Evolutionary conservation across 1,140 invertebrate genomes (phyloP), one percentile per base, ranked within the genome.

Genomic region (Ephestia elutella): DNA sequence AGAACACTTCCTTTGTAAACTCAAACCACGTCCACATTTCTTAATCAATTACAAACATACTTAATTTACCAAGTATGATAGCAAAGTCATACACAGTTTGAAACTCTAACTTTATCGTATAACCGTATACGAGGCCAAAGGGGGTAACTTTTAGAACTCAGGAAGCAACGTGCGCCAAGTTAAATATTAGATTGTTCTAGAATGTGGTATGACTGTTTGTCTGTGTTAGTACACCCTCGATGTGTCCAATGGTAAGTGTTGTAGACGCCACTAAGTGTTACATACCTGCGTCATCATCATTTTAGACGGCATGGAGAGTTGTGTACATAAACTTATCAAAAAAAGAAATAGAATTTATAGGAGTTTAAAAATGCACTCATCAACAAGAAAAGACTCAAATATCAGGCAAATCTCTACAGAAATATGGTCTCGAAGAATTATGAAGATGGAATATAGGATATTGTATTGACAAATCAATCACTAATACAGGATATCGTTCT

Each of bases 141-240:
- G 7, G 30, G 56, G 60, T 61, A 66, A 57, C 54, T 64, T 63
- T 66, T 61, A 66, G 48, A 48, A 13, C 15, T 44, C 55, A 51
- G 65, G 66, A 65, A 75, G 68, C 71, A 75, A 71, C 66, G 74
- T 72, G 60, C 58, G 57, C 62, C 54, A 63, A 30, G 35, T 58
- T 68, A 48, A 66, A 63, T 70, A 71, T 68, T 70, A 70, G 72
- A 72, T 65, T 68, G 65, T 66, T 63, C 49, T 73, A 66, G 68
- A 68, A 57, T 67, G 68, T 72, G 65, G 57, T 71, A 70, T 68
- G 62, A 68, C 62, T 75, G 70, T 68, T 69, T 64, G 65, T 78
- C 54, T 49, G 65, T 75, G 60, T 70, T 70, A 74, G 68, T 62
- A 30, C n/a, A n/a, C 60, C 59, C 69, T 58, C 30, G 49, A 57